Conservation (phyloP, 2,797 vertebrate species). For the Cyprinella venusta region DNA sequence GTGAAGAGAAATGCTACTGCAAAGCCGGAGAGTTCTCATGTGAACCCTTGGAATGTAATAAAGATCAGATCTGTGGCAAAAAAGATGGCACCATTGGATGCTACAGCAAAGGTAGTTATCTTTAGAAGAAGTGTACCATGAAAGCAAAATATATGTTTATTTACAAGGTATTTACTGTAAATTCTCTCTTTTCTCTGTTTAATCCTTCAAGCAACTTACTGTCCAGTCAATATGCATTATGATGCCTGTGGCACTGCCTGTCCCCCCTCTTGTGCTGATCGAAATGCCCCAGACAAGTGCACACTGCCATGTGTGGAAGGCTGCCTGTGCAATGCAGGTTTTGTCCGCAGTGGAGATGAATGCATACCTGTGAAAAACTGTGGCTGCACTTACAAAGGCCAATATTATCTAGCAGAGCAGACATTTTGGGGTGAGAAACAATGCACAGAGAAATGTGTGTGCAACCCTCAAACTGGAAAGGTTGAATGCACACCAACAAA, state of each 20-base stretch:
- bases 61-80: conserved; percentile 63
- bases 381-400: conserved; percentile 55
- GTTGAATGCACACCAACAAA: conserved; percentile 64
- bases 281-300: conserved; percentile 28
- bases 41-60: conserved; percentile 60
- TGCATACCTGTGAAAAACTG: conserved; percentile 51
- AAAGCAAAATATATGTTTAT: background rate
- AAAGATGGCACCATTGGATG: conserved; percentile 66
- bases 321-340: conserved; percentile 65
- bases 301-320: conserved; percentile 58
- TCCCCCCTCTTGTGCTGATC: conserved; percentile 65
- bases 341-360: conserved; percentile 56
- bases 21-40: conserved; percentile 64
- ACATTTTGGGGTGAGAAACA: conserved; percentile 58
- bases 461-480: conserved; percentile 61
- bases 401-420: conserved; percentile 46
- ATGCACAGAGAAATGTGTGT: conserved; percentile 69
- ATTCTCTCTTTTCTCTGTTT: background rate
- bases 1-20: conserved; percentile 71
- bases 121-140: background rate
- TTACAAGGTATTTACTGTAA: background rate
- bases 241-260: conserved; percentile 73
- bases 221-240: conserved; percentile 75
- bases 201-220: conserved; percentile 48
- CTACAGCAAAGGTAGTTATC: conserved; percentile 10